These are phyloP conservation scores for Anguilla japonica DNA, from an alignment of 2,113 vertebrate genomes.

Conservation along the genomic window DNA sequence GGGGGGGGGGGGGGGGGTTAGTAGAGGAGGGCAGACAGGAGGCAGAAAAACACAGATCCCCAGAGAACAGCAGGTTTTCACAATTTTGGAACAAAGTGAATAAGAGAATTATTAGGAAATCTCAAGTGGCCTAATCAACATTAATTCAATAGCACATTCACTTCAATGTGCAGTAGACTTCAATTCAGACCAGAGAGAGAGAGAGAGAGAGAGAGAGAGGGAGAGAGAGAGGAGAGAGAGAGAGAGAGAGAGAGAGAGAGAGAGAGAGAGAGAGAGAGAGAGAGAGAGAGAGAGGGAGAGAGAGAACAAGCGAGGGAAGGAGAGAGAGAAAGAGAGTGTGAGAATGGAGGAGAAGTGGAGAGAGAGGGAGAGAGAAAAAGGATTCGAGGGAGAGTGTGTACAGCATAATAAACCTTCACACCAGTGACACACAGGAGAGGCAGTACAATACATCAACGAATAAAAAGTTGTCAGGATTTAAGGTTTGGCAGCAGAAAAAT, in stretches of 20 bases:
- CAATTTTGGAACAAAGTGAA: slow-evolving; percentile 41
- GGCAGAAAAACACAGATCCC: slow-evolving; percentile 17
- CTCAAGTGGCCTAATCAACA: slow-evolving; percentile 51
- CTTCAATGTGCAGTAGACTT: not conserved
- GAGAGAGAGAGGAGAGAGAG: not conserved
- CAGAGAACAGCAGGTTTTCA: not conserved
- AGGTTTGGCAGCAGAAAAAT: too few species aligned
- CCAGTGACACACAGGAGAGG: too few species aligned
- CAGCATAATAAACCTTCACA: too few species aligned
- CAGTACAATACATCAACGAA: too few species aligned
- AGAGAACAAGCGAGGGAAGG: not conserved
- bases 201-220: not conserved
- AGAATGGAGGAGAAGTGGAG: too few species aligned
- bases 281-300: not conserved
- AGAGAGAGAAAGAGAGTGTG: too few species aligned
- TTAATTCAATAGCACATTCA: slow-evolving; percentile 30
- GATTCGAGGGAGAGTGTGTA: not conserved
- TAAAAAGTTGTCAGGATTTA: too few species aligned
- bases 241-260: not conserved
- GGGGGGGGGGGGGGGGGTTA: too few species aligned
- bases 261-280: not conserved
- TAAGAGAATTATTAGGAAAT: slow-evolving; percentile 20
- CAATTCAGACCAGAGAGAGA: too few species aligned
- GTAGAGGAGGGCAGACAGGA: not conserved
- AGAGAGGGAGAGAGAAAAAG: not conserved